A percentile compares a stretch with the other conserved stretches of the same genome.
Evolutionary conservation across 2,113 vertebrate species (phyloP).

Genomic region (Malurus melanocephalus): DNA sequence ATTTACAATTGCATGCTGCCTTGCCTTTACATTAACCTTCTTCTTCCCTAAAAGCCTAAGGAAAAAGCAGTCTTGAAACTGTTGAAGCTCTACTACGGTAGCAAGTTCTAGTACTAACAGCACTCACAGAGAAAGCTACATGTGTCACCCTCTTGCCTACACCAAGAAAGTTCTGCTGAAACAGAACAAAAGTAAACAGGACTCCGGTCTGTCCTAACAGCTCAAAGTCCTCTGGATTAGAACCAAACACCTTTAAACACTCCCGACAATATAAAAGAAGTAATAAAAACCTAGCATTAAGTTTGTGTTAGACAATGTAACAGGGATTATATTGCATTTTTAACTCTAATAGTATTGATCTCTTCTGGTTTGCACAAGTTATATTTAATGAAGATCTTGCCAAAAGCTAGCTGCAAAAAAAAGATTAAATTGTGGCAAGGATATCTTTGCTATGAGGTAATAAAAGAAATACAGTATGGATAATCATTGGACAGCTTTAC

Average conservation of each 20-base stretch:
- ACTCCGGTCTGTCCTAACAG: neutral
- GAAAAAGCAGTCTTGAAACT: neutral
- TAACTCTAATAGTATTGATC: neutral
- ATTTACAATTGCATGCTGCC: neutral
- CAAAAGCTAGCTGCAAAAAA: neutral
- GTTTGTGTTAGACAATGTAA: rapidly evolving
- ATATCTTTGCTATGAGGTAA: neutral
- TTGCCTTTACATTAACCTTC: neutral
- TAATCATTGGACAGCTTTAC: neutral
- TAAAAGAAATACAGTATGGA: neutral
- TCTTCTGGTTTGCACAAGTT: neutral
- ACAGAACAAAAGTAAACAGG: neutral
- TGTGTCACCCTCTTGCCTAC: neutral
- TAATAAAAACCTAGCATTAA: neutral
- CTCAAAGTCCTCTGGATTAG: neutral
- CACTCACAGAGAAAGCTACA: too few species aligned
- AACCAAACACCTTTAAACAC: neutral
- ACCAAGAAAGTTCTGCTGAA: neutral
- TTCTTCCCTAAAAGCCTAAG: neutral
- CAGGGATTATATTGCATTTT: neutral
- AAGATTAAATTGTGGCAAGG: neutral
- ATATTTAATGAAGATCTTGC: neutral
- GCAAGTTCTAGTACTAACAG: neutral
- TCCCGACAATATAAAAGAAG: neutral
- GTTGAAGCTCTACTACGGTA: neutral